Evolutionary conservation across 2,113 vertebrate species (phyloP).

Genomic region (human (Homo sapiens)): DNA sequence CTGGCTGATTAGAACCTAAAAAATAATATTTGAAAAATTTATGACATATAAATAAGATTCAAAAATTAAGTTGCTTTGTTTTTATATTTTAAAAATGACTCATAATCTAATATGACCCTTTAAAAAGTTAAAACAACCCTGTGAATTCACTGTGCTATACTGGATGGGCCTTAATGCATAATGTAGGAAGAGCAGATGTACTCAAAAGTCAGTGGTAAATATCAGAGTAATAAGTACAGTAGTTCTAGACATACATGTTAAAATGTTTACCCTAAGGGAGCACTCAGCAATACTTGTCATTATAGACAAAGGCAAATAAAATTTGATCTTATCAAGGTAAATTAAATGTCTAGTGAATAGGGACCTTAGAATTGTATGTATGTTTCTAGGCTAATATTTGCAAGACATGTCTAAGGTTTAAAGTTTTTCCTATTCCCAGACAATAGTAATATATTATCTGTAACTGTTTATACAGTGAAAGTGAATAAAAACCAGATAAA

Average conservation of each 20-base stretch:
- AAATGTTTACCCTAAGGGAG: neutral
- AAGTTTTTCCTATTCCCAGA: neutral
- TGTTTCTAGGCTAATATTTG: neutral
- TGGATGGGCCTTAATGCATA: accelerated
- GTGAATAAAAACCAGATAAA: neutral
- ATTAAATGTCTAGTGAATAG: neutral
- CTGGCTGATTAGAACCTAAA: neutral
- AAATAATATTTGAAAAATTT: conserved; percentile 18
- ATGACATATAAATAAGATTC: conserved; percentile 5
- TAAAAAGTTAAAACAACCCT: neutral
- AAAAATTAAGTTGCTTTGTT: conserved; percentile 6
- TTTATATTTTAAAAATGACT: neutral
- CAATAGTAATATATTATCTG: neutral
- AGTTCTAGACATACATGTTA: neutral
- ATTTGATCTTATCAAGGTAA: neutral
- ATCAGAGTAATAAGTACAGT: neutral
- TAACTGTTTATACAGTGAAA: neutral
- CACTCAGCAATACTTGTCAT: neutral
- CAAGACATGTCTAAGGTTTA: neutral
- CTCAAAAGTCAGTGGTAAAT: neutral
- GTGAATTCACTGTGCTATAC: accelerated
- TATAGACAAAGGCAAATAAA: neutral
- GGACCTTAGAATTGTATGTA: neutral
- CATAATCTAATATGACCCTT: neutral
- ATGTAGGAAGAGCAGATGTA: neutral